Evolutionary conservation across 2,113 vertebrate genomes (phyloP).

Genomic region (Apistogramma diplotaenia): DNA sequence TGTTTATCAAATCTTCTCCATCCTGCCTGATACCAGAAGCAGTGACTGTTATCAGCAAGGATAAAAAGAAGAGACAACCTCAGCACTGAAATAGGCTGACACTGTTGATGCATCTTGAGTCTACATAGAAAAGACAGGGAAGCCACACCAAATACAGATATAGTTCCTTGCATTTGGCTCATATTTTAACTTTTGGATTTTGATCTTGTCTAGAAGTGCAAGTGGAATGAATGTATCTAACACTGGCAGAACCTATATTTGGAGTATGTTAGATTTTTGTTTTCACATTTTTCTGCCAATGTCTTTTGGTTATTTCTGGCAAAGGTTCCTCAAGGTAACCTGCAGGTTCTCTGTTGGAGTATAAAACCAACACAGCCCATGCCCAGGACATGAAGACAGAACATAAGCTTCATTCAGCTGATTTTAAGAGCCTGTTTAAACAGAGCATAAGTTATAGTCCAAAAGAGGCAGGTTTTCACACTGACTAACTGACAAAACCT

Average conservation of each 20-base stretch:
- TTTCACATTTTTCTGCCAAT: not conserved
- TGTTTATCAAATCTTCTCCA: not conserved
- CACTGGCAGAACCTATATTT: not conserved
- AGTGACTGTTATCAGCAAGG: not conserved
- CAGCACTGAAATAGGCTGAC: not conserved
- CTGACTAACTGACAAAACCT: slow-evolving; percentile 20
- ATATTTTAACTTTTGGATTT: not conserved
- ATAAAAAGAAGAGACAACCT: not conserved
- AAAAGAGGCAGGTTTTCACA: slow-evolving; percentile 27
- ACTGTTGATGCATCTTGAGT: not conserved
- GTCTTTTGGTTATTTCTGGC: not conserved
- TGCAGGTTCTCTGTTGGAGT: not conserved
- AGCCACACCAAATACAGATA: not conserved
- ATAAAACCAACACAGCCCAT: not conserved
- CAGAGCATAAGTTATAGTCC: slow-evolving; percentile 19
- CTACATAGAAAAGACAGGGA: not conserved
- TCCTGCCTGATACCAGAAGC: not conserved
- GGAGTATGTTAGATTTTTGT: not conserved
- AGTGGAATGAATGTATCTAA: not conserved
- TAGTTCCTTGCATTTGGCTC: not conserved
- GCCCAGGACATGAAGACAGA: not conserved
- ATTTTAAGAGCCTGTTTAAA: slow-evolving; percentile 37
- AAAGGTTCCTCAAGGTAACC: not conserved
- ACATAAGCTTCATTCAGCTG: not conserved
- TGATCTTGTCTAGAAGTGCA: not conserved